Evolutionary conservation across 2,113 vertebrate species (phyloP).

Genomic region (Collichthys lucidus): DNA sequence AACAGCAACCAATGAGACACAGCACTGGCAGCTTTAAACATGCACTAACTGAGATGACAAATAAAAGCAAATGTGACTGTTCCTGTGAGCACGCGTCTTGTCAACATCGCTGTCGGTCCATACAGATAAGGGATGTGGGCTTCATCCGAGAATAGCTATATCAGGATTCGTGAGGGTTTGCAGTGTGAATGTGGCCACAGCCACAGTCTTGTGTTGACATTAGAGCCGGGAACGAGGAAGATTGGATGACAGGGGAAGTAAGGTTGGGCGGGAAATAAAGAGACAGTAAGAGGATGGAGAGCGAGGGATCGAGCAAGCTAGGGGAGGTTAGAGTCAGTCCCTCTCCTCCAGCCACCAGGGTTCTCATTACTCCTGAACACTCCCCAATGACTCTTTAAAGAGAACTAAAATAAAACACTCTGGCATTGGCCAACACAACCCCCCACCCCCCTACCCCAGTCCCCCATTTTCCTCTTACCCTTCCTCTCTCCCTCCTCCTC

Average conservation of each 20-base stretch:
- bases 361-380: conserved; percentile 78
- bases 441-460: conserved; percentile 8
- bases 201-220: conserved; percentile 37
- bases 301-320: neutral
- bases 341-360: conserved; percentile 74
- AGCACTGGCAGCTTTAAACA: neutral
- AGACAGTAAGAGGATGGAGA: conserved; percentile 43
- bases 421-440: conserved; percentile 59
- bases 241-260: conserved; percentile 43
- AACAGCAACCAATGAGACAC: no score
- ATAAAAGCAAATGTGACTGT: neutral
- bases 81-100: neutral
- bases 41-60: neutral
- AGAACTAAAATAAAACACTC: conserved; percentile 82
- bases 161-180: conserved; percentile 40
- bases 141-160: conserved; percentile 54
- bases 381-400: conserved; percentile 81
- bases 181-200: conserved; percentile 39
- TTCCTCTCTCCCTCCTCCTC: conserved; percentile 8
- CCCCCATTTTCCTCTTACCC: conserved; percentile 11
- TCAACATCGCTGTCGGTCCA: conserved; percentile 27
- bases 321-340: conserved; percentile 59
- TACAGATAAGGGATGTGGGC: conserved; percentile 28
- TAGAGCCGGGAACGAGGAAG: conserved; percentile 29
- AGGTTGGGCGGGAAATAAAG: conserved; percentile 46